Base-by-base conservation (phyloP, 2,888 invertebrate species). In the Flexamia atlantica region DNA sequence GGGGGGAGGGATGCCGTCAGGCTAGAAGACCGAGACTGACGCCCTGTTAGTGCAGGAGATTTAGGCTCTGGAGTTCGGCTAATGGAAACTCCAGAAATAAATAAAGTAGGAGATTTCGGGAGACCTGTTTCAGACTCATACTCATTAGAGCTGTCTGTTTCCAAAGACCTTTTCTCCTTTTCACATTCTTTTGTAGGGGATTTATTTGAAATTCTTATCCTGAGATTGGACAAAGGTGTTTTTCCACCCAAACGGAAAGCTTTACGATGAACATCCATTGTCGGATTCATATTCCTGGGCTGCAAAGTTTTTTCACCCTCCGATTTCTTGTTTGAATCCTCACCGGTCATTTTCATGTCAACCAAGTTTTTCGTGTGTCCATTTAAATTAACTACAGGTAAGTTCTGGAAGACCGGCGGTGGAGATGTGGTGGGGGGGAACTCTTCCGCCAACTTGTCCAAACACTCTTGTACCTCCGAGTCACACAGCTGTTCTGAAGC, bases 91-190 rank as follows among this genome's bases (percentile, higher is more conserved):
- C 92, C 92, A 30, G 92, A 92, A 85, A 92, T 92, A 88, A 91
- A 92, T n/a, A 92, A 88, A 0, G 92, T 92, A 12, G 92, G 92
- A 2, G 92, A 92, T 87, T 92, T 92, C 14, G 92, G 92, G 72
- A 92, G 92, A 2, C 92, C 92, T 0, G 92, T 92, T 88, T 92
- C 92, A n/a, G 92, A 92, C 89, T 92, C 92, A 88, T 92, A 92
- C 87, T 92, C 92, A 23, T 84, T 84, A 23, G 84, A 84, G 20
- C 84, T 84, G 25, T 84, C 84, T 0, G 84, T 84, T 84, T 84
- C 84, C 79, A 91, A 70, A 17, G 87, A 86, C 28, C 87, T 87
- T 81, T 87, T 87, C 50, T 86, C 86, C 20, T 70, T 80, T 23
- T 83, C 68, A 23, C 53, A 23, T 28, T 80, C 70, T 68, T 83